phyloP scores from a whole-genome alignment of 2,113 vertebrate genomes.

The Tapirus terrestris region DNA sequence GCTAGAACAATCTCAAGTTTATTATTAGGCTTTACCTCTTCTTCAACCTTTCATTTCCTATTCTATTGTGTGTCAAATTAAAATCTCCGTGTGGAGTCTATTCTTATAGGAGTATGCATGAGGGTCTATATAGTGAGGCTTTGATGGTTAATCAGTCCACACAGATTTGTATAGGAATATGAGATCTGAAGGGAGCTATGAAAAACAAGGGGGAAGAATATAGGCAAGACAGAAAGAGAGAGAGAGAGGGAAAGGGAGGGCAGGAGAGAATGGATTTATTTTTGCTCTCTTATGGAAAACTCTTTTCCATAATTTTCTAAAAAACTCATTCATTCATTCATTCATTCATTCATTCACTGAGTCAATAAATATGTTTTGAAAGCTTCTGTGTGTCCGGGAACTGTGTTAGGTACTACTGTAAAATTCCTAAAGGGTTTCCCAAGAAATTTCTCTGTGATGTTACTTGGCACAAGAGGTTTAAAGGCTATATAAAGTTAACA shows the following conservation, averaged over 20 bases:
- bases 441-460: not conserved
- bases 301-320: not conserved
- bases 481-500: not conserved
- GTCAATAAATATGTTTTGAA: not conserved
- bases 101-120: not conserved
- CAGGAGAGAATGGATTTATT: not conserved
- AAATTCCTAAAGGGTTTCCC: not conserved
- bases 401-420: not conserved
- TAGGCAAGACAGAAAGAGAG: not conserved
- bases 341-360: not conserved
- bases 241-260: not conserved
- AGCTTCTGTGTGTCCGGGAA: not conserved
- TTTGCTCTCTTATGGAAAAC: not conserved
- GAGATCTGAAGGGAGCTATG: not conserved
- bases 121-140: not conserved
- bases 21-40: conserved; percentile 36
- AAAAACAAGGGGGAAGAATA: not conserved
- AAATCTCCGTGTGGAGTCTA: not conserved
- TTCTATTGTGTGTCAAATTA: not conserved
- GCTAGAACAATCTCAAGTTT: not conserved
- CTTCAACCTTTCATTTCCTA: conserved; percentile 33
- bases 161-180: not conserved
- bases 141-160: not conserved
- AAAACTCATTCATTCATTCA: not conserved
- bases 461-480: not conserved